Evolutionary conservation across 1,140 invertebrate genomes (phyloP), one percentile per base, ranked within the genome.

Genomic region (Hycleus cichorii): DNA sequence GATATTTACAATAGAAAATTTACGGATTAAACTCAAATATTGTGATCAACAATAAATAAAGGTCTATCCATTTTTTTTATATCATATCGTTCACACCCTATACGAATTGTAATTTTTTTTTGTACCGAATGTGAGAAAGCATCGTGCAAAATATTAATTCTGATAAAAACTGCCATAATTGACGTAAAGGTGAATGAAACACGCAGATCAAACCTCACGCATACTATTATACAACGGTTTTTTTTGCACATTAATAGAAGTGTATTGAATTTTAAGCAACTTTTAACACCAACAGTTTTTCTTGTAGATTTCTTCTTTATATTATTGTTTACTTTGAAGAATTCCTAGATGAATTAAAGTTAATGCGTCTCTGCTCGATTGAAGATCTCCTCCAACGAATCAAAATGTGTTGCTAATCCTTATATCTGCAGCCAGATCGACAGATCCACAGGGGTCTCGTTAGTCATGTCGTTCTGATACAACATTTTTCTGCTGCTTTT

Each of bases 321-420:
- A 32, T 32, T 32, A 32, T 32, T 32, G 32, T 3, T 32, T 7
- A 7, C 1, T 32, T 4, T 32, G 32, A 2, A 32, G 2, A 32
- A 32, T 32, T 32, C 1, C 32, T 4, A 5, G 32, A 32, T 5
- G 32, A 32, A 32, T 32, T 32, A 32, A 4, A 32, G 7, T 7
- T 1, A 32, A 32, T 32, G 1, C 4, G 32, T 32, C 32, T 18
- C 18, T 18, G 18, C 18, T 18, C 18, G 18, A 44, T 49, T 48
- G 12, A 10, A 45, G 49, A 53, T 42, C 4, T 44, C 51, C 56
- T 32, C 32, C 4, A 32, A 32, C 56, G 56, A 47, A 57, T 42
- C 56, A 49, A 57, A 49, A 49, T 54, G 59, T 57, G 59, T 57
- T 48, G 59, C 59, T 61, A 61, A 61, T 61, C 59, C 25, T 32